These are phyloP conservation scores for Procambarus clarkii DNA, from an alignment of 1,140 invertebrate genomes.

Conservation along the genomic window DNA sequence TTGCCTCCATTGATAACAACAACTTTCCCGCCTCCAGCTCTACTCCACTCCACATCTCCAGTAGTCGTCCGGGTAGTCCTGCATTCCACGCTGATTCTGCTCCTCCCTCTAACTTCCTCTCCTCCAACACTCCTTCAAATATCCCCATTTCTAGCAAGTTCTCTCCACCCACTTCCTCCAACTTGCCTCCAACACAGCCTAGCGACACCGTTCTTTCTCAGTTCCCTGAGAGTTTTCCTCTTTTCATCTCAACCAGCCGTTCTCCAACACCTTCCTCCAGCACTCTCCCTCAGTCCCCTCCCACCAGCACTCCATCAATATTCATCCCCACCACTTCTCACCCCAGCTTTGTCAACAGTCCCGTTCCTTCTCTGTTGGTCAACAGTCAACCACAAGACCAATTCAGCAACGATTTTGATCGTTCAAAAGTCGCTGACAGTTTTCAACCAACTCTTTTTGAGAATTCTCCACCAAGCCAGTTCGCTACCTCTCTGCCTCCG, in stretches of 20 bases:
- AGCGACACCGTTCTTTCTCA: not conserved
- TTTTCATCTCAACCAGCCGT: not conserved
- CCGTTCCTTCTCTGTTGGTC: not conserved
- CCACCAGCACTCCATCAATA: not conserved
- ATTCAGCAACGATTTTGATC: not conserved
- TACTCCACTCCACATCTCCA: slow-evolving; percentile 16
- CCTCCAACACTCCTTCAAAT: not conserved
- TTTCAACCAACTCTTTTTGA: not conserved
- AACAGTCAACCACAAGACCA: not conserved
- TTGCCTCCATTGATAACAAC: not conserved
- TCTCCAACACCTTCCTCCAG: not conserved
- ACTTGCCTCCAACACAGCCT: not conserved
- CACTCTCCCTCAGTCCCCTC: not conserved
- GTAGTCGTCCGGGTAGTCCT: not conserved
- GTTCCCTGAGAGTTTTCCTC: not conserved
- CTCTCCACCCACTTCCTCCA: not conserved
- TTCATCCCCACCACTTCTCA: not conserved
- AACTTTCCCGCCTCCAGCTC: not conserved
- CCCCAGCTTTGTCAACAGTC: not conserved
- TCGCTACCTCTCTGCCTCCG: no score
- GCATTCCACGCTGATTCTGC: no score
- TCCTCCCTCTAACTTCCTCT: not conserved
- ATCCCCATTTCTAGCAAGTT: not conserved
- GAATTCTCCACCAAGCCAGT: not conserved
- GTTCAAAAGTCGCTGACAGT: not conserved